phyloP scores from a whole-genome alignment of 2,888 invertebrate genomes.

The Dimorphilus gyrociliatus region DNA sequence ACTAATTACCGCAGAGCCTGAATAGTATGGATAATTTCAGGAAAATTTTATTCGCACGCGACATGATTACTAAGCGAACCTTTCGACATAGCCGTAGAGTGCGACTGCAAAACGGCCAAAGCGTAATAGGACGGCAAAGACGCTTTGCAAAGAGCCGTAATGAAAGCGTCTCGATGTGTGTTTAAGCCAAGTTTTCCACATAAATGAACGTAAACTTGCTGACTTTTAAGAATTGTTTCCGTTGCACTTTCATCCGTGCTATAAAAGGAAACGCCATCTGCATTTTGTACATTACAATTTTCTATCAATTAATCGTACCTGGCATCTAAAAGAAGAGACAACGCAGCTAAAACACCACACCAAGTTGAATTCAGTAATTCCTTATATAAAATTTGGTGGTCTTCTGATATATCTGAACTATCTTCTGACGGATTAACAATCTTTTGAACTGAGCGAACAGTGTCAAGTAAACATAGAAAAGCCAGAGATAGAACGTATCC shows the following conservation, averaged over 20 bases:
- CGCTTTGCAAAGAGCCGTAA: constrained; percentile 85
- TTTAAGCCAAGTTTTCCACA: constrained; percentile 65
- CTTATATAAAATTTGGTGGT: constrained; percentile 34
- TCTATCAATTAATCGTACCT: constrained; percentile 44
- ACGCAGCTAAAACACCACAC: constrained; percentile 78
- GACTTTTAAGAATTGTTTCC: constrained; percentile 74
- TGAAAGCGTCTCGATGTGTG: constrained; percentile 74
- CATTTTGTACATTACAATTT: background rate
- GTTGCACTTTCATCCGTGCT: constrained; percentile 79
- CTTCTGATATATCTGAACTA: background rate
- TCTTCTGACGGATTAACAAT: no score
- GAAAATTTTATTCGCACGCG: no score
- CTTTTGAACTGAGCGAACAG: constrained; percentile 51
- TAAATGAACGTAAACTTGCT: constrained; percentile 72
- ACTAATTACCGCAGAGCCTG: no score
- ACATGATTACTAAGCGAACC: constrained; percentile 5
- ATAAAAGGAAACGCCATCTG: constrained; percentile 6
- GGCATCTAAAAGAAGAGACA: constrained; percentile 79
- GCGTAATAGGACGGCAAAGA: constrained; percentile 89
- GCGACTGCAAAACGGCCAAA: constrained; percentile 56
- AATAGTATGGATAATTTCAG: no score
- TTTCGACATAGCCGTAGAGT: constrained; percentile 8
- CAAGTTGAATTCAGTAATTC: constrained; percentile 82
- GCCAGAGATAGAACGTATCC: constrained; percentile 93
- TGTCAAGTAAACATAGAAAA: constrained; percentile 78